Conservation (phyloP, 2,797 vertebrate genomes). For the Helarctos malayanus region DNA sequence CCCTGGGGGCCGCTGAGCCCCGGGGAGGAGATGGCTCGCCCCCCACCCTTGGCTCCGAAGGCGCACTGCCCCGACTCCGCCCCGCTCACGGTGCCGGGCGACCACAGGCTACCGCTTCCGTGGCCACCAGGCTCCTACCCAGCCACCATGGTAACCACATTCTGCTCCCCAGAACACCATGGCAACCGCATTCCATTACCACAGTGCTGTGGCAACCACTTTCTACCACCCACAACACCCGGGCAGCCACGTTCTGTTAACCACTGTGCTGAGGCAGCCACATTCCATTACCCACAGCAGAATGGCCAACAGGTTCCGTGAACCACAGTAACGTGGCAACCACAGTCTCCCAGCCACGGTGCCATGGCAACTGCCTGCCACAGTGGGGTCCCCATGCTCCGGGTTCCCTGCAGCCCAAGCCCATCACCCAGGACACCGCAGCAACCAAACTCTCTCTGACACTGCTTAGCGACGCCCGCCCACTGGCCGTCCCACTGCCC, state of each 20-base stretch:
- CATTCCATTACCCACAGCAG: conserved; percentile 54
- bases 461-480: neutral
- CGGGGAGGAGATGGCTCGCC: neutral
- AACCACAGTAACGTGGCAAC: conserved; percentile 30
- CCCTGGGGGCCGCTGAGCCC: neutral
- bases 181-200: conserved; percentile 78
- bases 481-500: neutral
- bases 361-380: conserved; percentile 48
- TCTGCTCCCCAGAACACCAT: conserved; percentile 69
- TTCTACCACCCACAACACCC: conserved; percentile 74
- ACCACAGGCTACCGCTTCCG: neutral
- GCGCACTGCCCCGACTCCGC: neutral
- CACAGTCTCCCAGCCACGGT: neutral
- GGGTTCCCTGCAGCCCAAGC: neutral
- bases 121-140: conserved; percentile 54
- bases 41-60: neutral
- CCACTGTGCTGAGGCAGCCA: conserved; percentile 2
- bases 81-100: neutral
- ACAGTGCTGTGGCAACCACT: conserved; percentile 76
- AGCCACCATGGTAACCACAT: conserved; percentile 76
- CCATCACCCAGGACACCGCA: neutral
- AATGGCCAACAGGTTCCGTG: neutral
- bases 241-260: conserved; percentile 66
- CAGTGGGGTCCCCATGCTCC: neutral
- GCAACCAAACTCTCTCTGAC: neutral